phyloP scores from a whole-genome alignment of 2,113 vertebrate genomes.

The Dasyurus viverrinus region DNA sequence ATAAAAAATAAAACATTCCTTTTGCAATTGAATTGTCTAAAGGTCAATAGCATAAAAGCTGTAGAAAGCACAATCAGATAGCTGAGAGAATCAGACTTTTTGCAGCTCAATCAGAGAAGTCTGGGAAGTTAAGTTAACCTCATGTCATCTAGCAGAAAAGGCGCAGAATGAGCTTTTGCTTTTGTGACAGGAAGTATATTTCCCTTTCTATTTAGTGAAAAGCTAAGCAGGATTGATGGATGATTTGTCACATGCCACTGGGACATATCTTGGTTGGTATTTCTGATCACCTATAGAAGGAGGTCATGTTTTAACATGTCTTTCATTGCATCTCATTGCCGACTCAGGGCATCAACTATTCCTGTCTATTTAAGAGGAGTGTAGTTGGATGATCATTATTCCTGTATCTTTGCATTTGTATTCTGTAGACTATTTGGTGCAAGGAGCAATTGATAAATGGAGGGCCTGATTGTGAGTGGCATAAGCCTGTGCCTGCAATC shows the following conservation, averaged over 20 bases:
- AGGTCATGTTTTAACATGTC: conserved; percentile 55
- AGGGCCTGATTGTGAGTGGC: conserved; percentile 70
- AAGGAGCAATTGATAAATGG: conserved; percentile 73
- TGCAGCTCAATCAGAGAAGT: conserved; percentile 60
- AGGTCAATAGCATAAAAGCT: conserved; percentile 65
- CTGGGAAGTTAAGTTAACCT: conserved; percentile 58
- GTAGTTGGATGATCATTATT: conserved; percentile 59
- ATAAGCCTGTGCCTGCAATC: conserved; percentile 62
- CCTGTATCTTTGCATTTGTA: conserved; percentile 68
- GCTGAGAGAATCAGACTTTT: conserved; percentile 30
- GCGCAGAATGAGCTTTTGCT: conserved; percentile 47
- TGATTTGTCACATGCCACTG: conserved; percentile 52
- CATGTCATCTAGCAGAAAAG: conserved; percentile 44
- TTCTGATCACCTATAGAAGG: conserved; percentile 46
- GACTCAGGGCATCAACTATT: conserved; percentile 61
- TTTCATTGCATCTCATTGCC: conserved; percentile 61
- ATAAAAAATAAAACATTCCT: conserved; percentile 59
- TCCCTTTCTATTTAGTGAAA: conserved; percentile 45
- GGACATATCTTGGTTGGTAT: conserved; percentile 45
- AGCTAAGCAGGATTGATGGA: conserved; percentile 57
- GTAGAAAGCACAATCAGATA: conserved; percentile 54
- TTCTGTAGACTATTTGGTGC: conserved; percentile 39
- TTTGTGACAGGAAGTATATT: conserved; percentile 48
- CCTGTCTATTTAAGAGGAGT: conserved; percentile 26
- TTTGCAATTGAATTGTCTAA: conserved; percentile 63